These are phyloP conservation scores for Corvus moneduloides DNA, from an alignment of 2,113 vertebrate genomes.

Conservation along the genomic window DNA sequence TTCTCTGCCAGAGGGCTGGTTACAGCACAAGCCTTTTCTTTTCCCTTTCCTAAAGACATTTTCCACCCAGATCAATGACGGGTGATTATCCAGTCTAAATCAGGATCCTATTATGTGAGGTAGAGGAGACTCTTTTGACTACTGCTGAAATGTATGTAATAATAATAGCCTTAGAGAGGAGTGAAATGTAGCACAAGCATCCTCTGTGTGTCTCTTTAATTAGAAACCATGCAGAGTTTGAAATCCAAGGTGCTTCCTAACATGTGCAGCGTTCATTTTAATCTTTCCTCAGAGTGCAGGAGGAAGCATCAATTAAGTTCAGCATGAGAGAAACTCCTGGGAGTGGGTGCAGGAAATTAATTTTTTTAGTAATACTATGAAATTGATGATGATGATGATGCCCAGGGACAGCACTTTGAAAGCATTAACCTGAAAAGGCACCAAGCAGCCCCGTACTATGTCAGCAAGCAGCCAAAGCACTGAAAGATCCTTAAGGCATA, in stretches of 20 bases:
- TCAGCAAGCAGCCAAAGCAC: conserved; percentile 14
- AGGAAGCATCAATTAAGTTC: conserved; percentile 53
- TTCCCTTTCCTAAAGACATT: conserved; percentile 9
- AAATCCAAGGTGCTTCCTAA: conserved; percentile 47
- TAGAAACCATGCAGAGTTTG: conserved; percentile 53
- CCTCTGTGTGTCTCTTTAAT: conserved; percentile 47
- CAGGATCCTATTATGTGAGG: conserved; percentile 14
- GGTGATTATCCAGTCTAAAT: conserved; percentile 45
- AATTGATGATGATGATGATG: neutral
- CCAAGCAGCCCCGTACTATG: neutral
- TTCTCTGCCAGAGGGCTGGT: neutral
- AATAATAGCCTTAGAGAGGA: conserved; percentile 33
- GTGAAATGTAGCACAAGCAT: conserved; percentile 27
- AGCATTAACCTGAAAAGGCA: conserved; percentile 42
- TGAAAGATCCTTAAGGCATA: conserved; percentile 49
- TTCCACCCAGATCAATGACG: conserved; percentile 15
- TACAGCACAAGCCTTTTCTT: neutral
- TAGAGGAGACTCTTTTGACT: conserved; percentile 33
- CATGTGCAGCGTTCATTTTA: conserved; percentile 39
- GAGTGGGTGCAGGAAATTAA: conserved; percentile 39
- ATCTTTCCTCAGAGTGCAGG: conserved; percentile 39
- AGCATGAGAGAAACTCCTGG: conserved; percentile 18
- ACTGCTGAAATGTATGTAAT: conserved; percentile 26
- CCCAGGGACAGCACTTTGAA: conserved; percentile 23
- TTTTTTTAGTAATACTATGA: neutral